Conservation (phyloP, 2,888 invertebrate species). For the Druceiella hillmani region DNA sequence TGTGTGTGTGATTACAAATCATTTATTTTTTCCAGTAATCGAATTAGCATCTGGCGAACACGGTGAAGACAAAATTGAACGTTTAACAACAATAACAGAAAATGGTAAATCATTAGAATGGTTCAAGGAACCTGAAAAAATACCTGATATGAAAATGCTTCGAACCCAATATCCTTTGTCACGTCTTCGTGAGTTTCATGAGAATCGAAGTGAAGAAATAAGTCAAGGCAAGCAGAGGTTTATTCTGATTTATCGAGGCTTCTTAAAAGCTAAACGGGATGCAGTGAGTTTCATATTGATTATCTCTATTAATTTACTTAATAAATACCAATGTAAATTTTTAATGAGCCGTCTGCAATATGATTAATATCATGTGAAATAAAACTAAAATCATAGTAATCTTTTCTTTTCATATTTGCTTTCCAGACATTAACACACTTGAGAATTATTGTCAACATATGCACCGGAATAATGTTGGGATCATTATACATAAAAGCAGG, state of each 20-base stretch:
- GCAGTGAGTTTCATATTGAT: constrained; percentile 40
- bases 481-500: constrained; percentile 70
- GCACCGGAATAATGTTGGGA: constrained; percentile 73
- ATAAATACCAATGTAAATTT: constrained; percentile 7
- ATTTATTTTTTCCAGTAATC: constrained; percentile 67
- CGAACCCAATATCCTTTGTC: constrained; percentile 53
- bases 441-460: constrained; percentile 66
- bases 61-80: constrained; percentile 70
- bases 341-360: too few relatives aligned
- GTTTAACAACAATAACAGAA: constrained; percentile 58
- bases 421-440: constrained; percentile 72
- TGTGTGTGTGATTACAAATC: too few relatives aligned
- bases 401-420: constrained; percentile 12
- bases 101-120: constrained; percentile 66
- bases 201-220: constrained; percentile 59
- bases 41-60: constrained; percentile 91
- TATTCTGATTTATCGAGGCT: constrained; percentile 65
- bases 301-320: not conserved
- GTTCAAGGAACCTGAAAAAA: constrained; percentile 56
- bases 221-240: constrained; percentile 64
- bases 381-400: too few relatives aligned
- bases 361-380: too few relatives aligned
- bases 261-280: constrained; percentile 69
- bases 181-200: constrained; percentile 37
- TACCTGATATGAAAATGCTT: constrained; percentile 53